These are phyloP conservation scores for Drosophila sechellia DNA, from an alignment of 1,140 invertebrate genomes.

Conservation along the genomic window DNA sequence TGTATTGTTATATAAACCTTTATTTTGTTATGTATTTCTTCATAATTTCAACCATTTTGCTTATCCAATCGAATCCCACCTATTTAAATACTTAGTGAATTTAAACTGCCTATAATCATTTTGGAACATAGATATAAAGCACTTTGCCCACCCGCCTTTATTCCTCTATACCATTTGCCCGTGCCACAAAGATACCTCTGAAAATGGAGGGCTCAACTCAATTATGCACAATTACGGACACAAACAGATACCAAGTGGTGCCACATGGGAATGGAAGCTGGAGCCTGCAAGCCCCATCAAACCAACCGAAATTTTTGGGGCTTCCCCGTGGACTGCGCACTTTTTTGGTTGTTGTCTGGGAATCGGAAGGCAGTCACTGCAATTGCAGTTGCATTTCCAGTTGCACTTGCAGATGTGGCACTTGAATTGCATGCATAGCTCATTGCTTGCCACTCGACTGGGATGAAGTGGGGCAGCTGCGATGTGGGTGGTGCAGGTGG, in stretches of 20 bases:
- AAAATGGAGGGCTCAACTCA: conserved; percentile 58
- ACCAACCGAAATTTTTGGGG: conserved; percentile 7
- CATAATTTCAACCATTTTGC: too few relatives aligned
- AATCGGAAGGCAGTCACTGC: conserved; percentile 29
- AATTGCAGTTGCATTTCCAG: conserved; percentile 35
- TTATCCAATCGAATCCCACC: not conserved
- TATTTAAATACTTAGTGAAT: not conserved
- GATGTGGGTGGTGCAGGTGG: not conserved
- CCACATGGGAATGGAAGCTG: conserved; percentile 26
- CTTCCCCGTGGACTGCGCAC: conserved; percentile 25
- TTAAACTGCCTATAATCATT: not conserved
- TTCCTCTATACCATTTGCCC: not conserved
- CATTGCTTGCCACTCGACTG: conserved; percentile 75
- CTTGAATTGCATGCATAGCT: conserved; percentile 81
- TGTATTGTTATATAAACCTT: not conserved
- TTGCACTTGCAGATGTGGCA: conserved; percentile 55
- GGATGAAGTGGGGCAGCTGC: conserved; percentile 49
- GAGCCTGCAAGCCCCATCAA: not conserved
- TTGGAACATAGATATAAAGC: not conserved
- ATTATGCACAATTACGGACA: conserved; percentile 80
- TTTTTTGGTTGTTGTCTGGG: conserved; percentile 56
- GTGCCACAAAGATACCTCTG: not conserved
- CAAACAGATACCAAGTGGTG: conserved; percentile 61
- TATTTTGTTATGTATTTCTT: too few relatives aligned
- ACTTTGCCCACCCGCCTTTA: not conserved